Conservation (phyloP, 2,113 vertebrate species). For the Protobothrops mucrosquamatus region DNA sequence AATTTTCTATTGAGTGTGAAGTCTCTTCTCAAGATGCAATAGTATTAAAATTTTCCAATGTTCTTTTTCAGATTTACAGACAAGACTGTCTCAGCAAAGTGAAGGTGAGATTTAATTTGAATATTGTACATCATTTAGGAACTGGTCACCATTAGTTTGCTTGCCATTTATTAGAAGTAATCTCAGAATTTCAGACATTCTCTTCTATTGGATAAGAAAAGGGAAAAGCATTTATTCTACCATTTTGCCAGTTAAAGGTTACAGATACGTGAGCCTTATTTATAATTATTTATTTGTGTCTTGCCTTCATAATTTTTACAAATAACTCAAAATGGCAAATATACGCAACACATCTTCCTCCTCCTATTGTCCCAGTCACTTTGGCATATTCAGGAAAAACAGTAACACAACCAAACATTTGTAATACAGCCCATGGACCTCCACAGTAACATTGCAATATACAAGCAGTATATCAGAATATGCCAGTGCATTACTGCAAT, state of each 20-base stretch:
- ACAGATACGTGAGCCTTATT: not conserved
- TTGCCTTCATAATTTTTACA: not conserved
- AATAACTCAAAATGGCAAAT: not conserved
- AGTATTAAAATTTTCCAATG: constrained; percentile 39
- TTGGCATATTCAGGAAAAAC: not conserved
- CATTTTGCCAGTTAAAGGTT: not conserved
- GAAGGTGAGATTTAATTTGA: constrained; percentile 74
- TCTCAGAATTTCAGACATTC: not conserved
- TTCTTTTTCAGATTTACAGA: constrained; percentile 80
- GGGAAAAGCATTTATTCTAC: not conserved
- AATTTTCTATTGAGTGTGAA: not conserved
- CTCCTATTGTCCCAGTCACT: not conserved
- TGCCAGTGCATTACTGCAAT: not conserved
- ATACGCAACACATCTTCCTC: not conserved
- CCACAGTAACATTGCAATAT: not conserved
- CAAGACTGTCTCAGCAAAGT: constrained; percentile 80
- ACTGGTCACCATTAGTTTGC: not conserved
- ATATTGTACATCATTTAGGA: not conserved
- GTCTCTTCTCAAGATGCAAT: not conserved
- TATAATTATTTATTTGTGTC: not conserved
- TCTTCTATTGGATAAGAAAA: not conserved
- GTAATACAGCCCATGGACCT: not conserved
- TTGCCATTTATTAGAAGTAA: not conserved
- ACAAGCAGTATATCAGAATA: not conserved
- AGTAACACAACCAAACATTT: not conserved